phyloP scores from a whole-genome alignment of 2,113 vertebrate genomes.

The Zapus hudsonius region DNA sequence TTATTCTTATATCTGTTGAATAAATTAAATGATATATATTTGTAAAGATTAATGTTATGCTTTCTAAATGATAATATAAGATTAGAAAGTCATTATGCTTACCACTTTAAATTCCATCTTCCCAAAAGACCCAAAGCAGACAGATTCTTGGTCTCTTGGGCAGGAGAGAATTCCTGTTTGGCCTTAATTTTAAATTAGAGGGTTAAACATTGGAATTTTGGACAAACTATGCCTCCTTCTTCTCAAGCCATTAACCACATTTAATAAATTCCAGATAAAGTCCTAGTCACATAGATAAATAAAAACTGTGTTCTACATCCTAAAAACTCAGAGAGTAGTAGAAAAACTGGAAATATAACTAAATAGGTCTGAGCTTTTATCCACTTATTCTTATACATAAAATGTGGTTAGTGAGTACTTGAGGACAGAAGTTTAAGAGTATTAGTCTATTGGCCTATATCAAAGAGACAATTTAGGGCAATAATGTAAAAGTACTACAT shows the following conservation, averaged over 20 bases:
- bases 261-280: background rate
- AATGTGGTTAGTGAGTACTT: background rate
- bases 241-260: background rate
- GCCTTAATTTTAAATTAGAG: background rate
- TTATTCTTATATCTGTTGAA: background rate
- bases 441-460: background rate
- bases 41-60: background rate
- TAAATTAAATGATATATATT: background rate
- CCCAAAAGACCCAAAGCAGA: background rate
- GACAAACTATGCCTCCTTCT: background rate
- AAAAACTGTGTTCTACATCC: background rate
- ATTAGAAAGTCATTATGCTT: background rate
- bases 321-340: background rate
- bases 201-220: background rate
- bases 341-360: background rate
- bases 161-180: background rate
- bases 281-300: background rate
- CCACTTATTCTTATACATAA: background rate
- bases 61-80: background rate
- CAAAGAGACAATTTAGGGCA: background rate
- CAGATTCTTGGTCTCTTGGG: background rate
- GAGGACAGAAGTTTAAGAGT: background rate
- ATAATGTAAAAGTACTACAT: background rate
- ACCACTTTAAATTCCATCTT: conserved; percentile 36
- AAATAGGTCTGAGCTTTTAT: background rate